Evolutionary conservation across 2,113 vertebrate genomes (phyloP).

Genomic region (Hucho hucho): DNA sequence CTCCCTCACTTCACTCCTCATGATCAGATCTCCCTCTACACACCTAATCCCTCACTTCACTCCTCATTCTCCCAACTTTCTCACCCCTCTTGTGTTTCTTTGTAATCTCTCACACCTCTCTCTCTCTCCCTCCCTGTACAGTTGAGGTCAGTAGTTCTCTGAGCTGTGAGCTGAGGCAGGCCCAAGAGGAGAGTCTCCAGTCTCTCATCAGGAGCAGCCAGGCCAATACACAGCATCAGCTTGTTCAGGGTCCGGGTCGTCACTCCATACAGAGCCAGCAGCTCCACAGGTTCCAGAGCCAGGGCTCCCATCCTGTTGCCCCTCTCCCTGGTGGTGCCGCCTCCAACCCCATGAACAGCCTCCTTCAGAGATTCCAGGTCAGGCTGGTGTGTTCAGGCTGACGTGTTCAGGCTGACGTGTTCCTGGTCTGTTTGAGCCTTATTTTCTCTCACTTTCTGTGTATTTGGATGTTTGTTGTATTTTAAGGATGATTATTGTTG

Average conservation of each 20-base stretch:
- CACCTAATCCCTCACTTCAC: no score
- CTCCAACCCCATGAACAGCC: constrained; percentile 87
- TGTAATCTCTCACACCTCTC: constrained; percentile 46
- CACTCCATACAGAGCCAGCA: constrained; percentile 79
- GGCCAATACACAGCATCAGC: constrained; percentile 60
- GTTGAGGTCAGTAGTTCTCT: no score
- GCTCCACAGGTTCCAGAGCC: constrained; percentile 65
- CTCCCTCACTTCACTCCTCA: background rate
- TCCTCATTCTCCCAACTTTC: background rate
- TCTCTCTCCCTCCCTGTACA: constrained; percentile 5
- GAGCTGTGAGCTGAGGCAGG: no score
- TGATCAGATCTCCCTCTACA: background rate
- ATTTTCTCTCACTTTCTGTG: no score
- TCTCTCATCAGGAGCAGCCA: no score
- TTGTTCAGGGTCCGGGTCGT: constrained; percentile 63
- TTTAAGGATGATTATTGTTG: no score
- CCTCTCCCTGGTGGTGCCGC: constrained; percentile 76
- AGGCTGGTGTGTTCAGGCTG: background rate
- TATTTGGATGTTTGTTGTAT: no score
- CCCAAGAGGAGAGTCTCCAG: no score
- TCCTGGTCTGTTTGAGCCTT: background rate
- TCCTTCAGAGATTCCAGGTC: constrained; percentile 97
- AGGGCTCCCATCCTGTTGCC: constrained; percentile 64
- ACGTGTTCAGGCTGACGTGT: background rate
- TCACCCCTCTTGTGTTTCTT: constrained; percentile 1